Evolutionary conservation across 2,797 vertebrate species (phyloP).

Genomic region (Loris lydekkerianus): DNA sequence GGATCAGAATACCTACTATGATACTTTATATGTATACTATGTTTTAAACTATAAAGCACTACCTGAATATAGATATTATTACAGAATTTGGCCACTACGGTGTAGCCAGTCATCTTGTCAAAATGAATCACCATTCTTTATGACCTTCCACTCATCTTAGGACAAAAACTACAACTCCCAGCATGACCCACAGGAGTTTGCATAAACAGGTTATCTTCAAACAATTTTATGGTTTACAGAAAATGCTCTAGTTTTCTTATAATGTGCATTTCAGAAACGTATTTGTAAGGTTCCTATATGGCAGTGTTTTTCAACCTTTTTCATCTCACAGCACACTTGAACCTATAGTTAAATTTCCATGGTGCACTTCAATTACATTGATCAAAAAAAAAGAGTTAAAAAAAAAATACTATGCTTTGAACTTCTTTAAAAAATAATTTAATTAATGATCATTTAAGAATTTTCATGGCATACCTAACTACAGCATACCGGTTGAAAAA

Average conservation of each 20-base stretch:
- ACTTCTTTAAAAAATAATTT: too few relatives aligned
- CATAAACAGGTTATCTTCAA: neutral
- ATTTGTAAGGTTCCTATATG: neutral
- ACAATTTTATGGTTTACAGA: neutral
- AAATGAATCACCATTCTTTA: neutral
- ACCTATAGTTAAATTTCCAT: too few relatives aligned
- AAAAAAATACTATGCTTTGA: too few relatives aligned
- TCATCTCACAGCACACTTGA: too few relatives aligned
- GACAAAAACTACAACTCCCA: neutral
- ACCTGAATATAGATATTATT: neutral
- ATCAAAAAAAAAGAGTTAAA: too few relatives aligned
- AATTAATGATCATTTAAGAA: too few relatives aligned
- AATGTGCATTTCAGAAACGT: constrained; percentile 14
- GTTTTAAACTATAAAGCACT: neutral
- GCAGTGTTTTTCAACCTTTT: too few relatives aligned
- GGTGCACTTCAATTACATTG: too few relatives aligned
- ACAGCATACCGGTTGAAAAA: too few relatives aligned
- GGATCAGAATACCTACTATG: neutral
- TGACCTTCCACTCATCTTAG: constrained; percentile 11
- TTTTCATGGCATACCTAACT: too few relatives aligned
- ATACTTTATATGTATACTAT: neutral
- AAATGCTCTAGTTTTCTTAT: neutral
- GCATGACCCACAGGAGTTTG: neutral
- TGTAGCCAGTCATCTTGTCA: neutral
- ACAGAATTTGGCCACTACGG: neutral